phyloP scores from a whole-genome alignment of 92 coral and sea anemone genomes.

The Pocillopora grandis region DNA sequence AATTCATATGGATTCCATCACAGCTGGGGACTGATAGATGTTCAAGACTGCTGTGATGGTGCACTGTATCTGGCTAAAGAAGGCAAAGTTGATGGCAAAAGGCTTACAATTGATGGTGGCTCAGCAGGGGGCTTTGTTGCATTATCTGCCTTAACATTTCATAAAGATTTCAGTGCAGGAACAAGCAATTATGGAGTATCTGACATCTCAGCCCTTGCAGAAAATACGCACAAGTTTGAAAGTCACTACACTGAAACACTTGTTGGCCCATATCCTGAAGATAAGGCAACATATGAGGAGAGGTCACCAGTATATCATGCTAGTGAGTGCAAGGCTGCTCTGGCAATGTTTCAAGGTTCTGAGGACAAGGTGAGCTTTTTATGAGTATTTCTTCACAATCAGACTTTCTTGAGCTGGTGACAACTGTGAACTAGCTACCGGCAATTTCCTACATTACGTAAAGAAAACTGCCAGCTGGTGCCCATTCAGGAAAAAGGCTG shows the following conservation, averaged over 20 bases:
- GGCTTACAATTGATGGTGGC: conserved; percentile 85
- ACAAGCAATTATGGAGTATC: conserved; percentile 84
- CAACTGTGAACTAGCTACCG: too few relatives aligned
- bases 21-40: conserved; percentile 91
- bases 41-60: conserved; percentile 91
- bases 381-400: not conserved
- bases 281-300: conserved; percentile 49
- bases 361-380: conserved; percentile 80
- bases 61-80: conserved; percentile 81
- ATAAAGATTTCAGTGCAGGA: conserved; percentile 86
- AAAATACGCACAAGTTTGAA: conserved; percentile 91
- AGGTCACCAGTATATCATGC: conserved; percentile 82
- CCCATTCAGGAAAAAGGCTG: too few relatives aligned
- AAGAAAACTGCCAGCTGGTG: too few relatives aligned
- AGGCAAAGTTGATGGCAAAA: conserved; percentile 71
- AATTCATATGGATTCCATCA: not conserved
- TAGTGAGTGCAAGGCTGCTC: conserved; percentile 71
- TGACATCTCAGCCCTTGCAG: conserved; percentile 74
- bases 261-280: conserved; percentile 82
- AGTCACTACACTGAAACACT: conserved; percentile 80
- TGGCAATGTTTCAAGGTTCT: conserved; percentile 88
- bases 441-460: too few relatives aligned
- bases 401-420: not conserved
- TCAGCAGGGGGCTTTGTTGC: conserved; percentile 96
- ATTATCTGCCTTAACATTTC: conserved; percentile 79